phyloP scores from a whole-genome alignment of 2,797 vertebrate genomes.

The Adrianichthys oophorus region DNA sequence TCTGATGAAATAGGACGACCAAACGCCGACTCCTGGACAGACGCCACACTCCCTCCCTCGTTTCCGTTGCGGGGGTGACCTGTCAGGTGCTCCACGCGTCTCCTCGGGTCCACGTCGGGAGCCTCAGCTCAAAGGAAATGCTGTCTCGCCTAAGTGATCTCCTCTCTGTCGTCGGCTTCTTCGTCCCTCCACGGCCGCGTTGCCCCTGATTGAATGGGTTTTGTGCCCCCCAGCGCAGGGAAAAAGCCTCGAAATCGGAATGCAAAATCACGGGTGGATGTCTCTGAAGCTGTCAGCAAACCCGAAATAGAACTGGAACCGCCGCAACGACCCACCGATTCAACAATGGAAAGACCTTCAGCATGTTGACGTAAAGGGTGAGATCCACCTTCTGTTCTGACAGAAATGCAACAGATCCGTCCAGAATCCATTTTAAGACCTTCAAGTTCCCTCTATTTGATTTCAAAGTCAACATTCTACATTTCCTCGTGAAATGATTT shows the following conservation, averaged over 20 bases:
- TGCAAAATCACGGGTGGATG: slow-evolving; percentile 27
- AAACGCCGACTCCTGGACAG: slow-evolving; percentile 2
- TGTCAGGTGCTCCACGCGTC: slow-evolving; percentile 38
- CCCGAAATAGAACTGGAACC: slow-evolving; percentile 20
- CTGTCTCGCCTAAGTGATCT: slow-evolving; percentile 42
- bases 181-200: neutral
- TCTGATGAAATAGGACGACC: slow-evolving; percentile 10
- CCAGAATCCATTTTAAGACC: no score
- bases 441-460: no score
- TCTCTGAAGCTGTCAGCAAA: slow-evolving; percentile 24
- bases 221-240: slow-evolving; percentile 39
- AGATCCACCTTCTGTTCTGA: slow-evolving; percentile 25
- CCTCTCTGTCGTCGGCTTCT: slow-evolving; percentile 12
- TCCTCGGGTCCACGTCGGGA: slow-evolving; percentile 35
- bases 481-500: no score
- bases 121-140: slow-evolving; percentile 33
- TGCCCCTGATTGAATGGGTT: slow-evolving; percentile 43
- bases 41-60: neutral
- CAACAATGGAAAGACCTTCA: slow-evolving; percentile 43
- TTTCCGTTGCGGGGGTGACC: slow-evolving; percentile 40
- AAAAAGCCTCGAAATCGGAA: slow-evolving; percentile 23
- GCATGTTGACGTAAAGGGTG: slow-evolving; percentile 45
- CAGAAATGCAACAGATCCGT: slow-evolving; percentile 22
- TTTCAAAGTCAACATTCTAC: no score
- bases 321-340: slow-evolving; percentile 25